Evolutionary conservation across 2,888 invertebrate species (phyloP), one percentile per base, ranked within the genome.

Genomic region (Ormyrus rosae): DNA sequence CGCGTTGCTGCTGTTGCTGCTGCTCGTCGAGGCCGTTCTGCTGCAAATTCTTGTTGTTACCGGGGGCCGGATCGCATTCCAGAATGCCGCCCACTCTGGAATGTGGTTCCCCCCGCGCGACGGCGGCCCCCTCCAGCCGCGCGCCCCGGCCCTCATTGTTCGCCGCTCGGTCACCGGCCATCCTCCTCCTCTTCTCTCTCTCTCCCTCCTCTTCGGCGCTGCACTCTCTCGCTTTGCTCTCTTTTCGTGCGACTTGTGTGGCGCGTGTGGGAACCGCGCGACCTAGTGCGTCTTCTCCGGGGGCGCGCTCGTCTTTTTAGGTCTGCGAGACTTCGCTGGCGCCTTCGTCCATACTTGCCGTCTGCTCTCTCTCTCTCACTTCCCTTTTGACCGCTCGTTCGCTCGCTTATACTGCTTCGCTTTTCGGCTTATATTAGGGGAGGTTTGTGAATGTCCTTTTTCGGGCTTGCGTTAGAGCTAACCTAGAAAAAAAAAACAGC

Each of bases 51-150:
- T 63, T 56, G 81, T 60, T 55, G 81, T 77, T 72, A 60, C 76
- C 69, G 77, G 68, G 67, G 45, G 74, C 74, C 86, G 88, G 87
- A 88, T 89, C 88, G 85, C 89, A 89, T 89, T 90, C 89, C 89
- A 86, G 87, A 87, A 88, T 88, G 87, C 90, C 89, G 89, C 90
- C 90, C 90, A 90, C 89, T 89, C 90, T 90, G 90, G 89, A 89
- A 89, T 90, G 89, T 83, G 85, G 88, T 86, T 83, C 84, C 78
- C 82, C 82, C 80, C 83, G 84, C 83, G 69, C 80, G 19, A 83
- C 84, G 86, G 71, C 85, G 82, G 73, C 80, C 78, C 79, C 73
- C 72, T 64, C 67, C 75, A 64, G 79, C 61, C 69, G 51, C 61
- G 68, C 56, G 74, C 75, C 83, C 74, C 83, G 83, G 81, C 85